Conservation (phyloP, 2,888 invertebrate species). For the Tinea pellionella region DNA sequence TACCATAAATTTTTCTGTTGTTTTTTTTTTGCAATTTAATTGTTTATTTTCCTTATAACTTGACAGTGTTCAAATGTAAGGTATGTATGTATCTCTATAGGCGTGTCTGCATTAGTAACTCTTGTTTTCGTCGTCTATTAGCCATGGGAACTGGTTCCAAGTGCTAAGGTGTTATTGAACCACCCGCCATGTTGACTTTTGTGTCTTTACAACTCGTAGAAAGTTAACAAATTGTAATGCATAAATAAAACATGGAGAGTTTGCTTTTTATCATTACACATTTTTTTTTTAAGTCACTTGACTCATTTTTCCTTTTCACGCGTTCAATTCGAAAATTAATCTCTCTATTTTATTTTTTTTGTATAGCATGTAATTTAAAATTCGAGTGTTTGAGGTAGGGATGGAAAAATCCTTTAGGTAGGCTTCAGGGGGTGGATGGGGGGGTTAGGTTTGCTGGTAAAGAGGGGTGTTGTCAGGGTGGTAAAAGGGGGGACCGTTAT, state of each 20-base stretch:
- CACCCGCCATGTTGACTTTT: background rate
- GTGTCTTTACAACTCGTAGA: background rate
- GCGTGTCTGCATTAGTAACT: background rate
- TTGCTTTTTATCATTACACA: background rate
- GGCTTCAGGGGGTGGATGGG: constrained; percentile 3
- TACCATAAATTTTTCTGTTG: no score
- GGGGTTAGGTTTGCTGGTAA: background rate
- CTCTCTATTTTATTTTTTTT: background rate
- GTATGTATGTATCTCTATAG: background rate
- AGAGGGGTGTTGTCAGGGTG: constrained; percentile 54
- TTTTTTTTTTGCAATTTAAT: background rate
- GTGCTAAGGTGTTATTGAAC: constrained; percentile 10
- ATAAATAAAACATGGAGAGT: background rate
- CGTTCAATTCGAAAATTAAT: background rate
- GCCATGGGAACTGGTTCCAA: constrained; percentile 50
- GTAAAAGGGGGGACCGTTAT: constrained; percentile 55
- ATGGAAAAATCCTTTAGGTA: constrained; percentile 48
- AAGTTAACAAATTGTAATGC: background rate
- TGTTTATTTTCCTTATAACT: background rate
- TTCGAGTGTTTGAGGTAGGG: background rate
- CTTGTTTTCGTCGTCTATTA: constrained; percentile 18
- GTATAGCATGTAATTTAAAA: background rate
- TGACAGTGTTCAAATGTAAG: background rate
- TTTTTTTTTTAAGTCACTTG: no score
- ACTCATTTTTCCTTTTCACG: no score